Conservation (phyloP, 2,113 vertebrate genomes). For the Phaetusa simplex region DNA sequence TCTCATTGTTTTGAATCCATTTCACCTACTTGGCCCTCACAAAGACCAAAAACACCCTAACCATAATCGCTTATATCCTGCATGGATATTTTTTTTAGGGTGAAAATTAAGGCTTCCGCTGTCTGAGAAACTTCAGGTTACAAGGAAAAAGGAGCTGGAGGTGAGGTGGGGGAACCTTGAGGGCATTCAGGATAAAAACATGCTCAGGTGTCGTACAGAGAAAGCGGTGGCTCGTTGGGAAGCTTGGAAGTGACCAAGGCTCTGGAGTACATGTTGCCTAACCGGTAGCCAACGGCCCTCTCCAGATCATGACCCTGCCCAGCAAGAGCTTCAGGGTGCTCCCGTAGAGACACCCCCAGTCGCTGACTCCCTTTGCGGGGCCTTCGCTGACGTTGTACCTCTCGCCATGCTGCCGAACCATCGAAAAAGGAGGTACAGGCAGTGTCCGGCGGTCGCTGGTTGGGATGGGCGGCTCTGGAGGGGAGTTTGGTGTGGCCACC, state of each 20-base stretch:
- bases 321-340: accelerated
- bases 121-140: background rate
- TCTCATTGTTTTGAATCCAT: background rate
- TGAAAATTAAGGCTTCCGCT: background rate
- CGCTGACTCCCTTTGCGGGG: background rate
- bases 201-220: background rate
- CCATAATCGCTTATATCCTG: background rate
- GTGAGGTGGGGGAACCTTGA: background rate
- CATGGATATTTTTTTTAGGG: background rate
- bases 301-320: background rate
- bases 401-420: background rate
- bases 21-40: background rate
- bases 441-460: accelerated
- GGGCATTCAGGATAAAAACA: background rate
- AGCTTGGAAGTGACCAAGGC: background rate
- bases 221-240: background rate
- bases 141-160: background rate
- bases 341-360: background rate
- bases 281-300: background rate
- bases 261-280: accelerated
- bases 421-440: accelerated
- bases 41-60: background rate
- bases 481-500: background rate
- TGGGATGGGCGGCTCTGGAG: background rate
- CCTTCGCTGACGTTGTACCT: accelerated